Percentiles rank a stretch among this genome's conserved stretches.
Conservation (phyloP, 2,113 vertebrate species). For the Malaclemys terrapin region DNA sequence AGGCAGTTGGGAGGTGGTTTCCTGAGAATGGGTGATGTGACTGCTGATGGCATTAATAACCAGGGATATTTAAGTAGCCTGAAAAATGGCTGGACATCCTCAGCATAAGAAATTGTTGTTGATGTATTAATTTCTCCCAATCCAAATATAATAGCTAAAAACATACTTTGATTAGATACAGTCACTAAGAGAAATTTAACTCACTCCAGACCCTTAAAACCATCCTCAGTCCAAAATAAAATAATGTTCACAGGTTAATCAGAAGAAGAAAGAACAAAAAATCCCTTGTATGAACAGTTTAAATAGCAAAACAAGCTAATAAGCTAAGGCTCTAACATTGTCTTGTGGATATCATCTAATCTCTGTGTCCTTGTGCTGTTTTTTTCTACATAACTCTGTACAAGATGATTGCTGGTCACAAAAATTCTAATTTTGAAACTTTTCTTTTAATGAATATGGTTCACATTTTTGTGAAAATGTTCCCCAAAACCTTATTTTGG, state of each 20-base stretch:
- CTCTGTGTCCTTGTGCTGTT: neutral
- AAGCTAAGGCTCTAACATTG: rapidly evolving
- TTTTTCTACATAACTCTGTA: neutral
- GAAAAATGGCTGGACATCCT: neutral
- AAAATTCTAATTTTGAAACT: neutral
- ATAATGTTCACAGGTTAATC: neutral
- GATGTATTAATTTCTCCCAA: neutral
- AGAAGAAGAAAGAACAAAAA: neutral
- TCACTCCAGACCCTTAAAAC: neutral
- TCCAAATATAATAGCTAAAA: neutral
- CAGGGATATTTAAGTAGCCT: neutral
- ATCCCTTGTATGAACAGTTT: neutral
- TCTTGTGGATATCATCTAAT: neutral
- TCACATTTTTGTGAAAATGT: neutral
- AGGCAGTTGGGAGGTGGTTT: neutral
- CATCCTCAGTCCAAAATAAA: neutral
- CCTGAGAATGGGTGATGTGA: neutral
- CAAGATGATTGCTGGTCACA: neutral
- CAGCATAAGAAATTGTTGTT: neutral
- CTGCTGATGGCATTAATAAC: neutral
- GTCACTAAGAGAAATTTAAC: neutral
- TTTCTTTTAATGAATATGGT: neutral
- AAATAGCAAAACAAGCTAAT: neutral
- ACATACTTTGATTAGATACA: neutral
- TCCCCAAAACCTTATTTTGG: no score